Evolutionary conservation across 2,888 invertebrate genomes (phyloP), one percentile per base, ranked within the genome.

Genomic region (Hypena proboscidalis): DNA sequence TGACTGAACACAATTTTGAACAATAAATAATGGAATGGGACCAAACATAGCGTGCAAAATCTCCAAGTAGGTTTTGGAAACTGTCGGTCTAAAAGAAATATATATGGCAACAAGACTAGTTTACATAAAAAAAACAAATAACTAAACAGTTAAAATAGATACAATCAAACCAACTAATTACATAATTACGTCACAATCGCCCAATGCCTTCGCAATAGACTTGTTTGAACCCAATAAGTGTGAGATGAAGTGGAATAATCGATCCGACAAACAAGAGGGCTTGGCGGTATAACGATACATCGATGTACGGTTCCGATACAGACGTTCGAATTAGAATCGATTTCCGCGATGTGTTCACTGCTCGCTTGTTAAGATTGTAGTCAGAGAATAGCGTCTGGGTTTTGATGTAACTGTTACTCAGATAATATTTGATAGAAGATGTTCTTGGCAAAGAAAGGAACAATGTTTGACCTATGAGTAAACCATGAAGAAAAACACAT

Each of bases 201-300:
- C 49, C 47, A 38, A 51, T 48, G 14, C 27, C 44, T 47, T 43
- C 37, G 50, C 57, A 44, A 65, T 63, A 52, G 67, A 73, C 68
- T 68, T 66, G 69, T 63, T 70, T 70, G 72, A 72, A 75, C 77
- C 83, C 85, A 88, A 88, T 88, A 88, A 83, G 75, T 70, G 83
- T 80, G 77, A 83, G 81, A 86, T 81, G 88, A 85, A 82, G 84
- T 77, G 85, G 83, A 87, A 89, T 88, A 88, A 89, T 89, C 87
- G 85, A 83, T 80, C 75, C 77, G 88, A 88, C 88, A 89, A 87
- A 89, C 87, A 87, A 83, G 86, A 83, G 87, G 84, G 86, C 71
- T 65, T 65, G 66, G 58, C 37, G 58, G 62, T 55, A 65, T 43
- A 74, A 72, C 80, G 81, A 86, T 82, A 75, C 79, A 70, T 67